These are phyloP conservation scores for Hydropsyche betteni DNA, from an alignment of 2,888 invertebrate genomes.

Conservation along the genomic window DNA sequence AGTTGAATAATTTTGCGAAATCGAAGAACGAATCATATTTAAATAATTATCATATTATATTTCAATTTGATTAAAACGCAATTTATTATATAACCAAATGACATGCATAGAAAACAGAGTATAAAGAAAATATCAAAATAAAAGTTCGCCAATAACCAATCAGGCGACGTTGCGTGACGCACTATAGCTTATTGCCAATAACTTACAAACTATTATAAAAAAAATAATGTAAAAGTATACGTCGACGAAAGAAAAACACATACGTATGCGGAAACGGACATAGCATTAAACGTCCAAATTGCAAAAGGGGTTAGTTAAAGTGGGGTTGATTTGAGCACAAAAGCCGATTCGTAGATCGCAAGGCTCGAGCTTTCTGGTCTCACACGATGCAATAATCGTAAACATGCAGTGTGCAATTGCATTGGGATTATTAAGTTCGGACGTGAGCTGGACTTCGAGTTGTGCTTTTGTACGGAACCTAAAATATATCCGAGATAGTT, in stretches of 20 bases:
- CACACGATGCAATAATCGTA: conserved; percentile 35
- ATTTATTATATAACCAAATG: too few relatives aligned
- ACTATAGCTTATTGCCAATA: conserved; percentile 20
- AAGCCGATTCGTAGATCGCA: conserved; percentile 13
- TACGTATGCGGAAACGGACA: too few relatives aligned
- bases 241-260: too few relatives aligned
- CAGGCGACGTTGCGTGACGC: conserved; percentile 29
- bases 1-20: too few relatives aligned
- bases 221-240: background rate
- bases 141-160: conserved; percentile 2
- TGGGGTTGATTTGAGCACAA: background rate
- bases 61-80: too few relatives aligned
- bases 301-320: background rate
- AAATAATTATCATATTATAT: too few relatives aligned
- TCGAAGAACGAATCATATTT: too few relatives aligned
- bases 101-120: background rate
- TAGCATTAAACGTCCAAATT: background rate
- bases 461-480: background rate
- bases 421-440: conserved; percentile 42
- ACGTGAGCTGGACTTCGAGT: conserved; percentile 34
- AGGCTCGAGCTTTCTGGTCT: background rate
- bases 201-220: conserved; percentile 16
- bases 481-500: background rate
- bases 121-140: conserved; percentile 1
- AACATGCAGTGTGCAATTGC: conserved; percentile 40